Evolutionary conservation across 2,797 vertebrate species (phyloP).

Genomic region (Loriculus beryllinus): DNA sequence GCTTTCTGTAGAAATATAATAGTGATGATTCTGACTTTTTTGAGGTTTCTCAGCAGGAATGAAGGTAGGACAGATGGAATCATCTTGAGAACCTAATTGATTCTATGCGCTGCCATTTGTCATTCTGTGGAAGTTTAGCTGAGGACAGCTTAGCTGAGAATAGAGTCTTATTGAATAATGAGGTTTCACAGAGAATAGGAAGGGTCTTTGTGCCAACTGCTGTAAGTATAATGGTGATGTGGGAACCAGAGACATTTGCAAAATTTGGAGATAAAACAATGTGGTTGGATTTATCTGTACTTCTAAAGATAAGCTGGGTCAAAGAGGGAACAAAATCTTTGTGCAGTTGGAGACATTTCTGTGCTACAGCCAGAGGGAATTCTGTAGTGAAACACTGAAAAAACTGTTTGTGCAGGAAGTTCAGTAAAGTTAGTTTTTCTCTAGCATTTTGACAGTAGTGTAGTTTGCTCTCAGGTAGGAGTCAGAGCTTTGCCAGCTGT

Average conservation of each 20-base stretch:
- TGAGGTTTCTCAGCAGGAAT: not conserved
- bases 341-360: not conserved
- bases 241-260: not conserved
- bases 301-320: constrained; percentile 4
- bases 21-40: not conserved
- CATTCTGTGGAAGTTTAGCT: constrained; percentile 2
- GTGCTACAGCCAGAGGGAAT: not conserved
- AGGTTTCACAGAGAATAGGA: not conserved
- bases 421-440: not conserved
- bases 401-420: not conserved
- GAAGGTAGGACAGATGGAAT: not conserved
- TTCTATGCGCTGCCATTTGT: not conserved
- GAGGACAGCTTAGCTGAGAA: not conserved
- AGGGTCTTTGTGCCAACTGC: not conserved
- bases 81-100: not conserved
- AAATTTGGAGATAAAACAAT: not conserved
- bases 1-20: not conserved
- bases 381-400: not conserved
- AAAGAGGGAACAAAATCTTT: not conserved
- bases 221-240: not conserved
- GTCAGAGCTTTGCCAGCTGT: not conserved
- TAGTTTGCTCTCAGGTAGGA: not conserved
- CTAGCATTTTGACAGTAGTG: not conserved
- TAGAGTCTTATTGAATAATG: not conserved
- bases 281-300: not conserved